Percentiles rank a stretch among this genome's conserved stretches.
Conservation (phyloP, 2,888 invertebrate genomes). For the Embidobia sp. region DNA sequence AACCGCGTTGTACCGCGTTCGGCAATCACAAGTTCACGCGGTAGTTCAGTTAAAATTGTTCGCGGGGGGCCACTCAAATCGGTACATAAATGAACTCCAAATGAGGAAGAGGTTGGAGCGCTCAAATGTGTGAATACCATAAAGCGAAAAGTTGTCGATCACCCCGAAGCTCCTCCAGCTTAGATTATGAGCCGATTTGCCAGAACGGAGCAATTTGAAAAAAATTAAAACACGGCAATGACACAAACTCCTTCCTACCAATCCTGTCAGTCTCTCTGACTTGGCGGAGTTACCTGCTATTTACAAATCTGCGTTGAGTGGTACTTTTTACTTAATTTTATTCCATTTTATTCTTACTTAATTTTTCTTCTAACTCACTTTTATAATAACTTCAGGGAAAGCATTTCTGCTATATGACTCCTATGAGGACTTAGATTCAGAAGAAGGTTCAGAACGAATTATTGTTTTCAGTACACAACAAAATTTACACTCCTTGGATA, state of each 20-base stretch:
- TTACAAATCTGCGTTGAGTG: too few relatives aligned
- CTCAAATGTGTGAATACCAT: neutral
- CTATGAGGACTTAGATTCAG: neutral
- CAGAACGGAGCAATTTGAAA: too few relatives aligned
- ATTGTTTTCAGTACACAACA: neutral
- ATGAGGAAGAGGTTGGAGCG: neutral
- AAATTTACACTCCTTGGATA: neutral
- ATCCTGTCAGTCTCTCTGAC: neutral
- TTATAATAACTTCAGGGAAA: too few relatives aligned
- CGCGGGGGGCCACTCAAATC: neutral
- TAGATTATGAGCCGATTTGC: neutral
- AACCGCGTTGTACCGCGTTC: neutral
- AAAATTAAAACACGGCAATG: too few relatives aligned
- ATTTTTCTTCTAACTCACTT: too few relatives aligned
- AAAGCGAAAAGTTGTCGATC: neutral
- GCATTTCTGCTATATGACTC: too few relatives aligned
- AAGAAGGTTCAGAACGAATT: neutral
- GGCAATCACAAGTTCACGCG: neutral
- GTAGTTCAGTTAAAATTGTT: too few relatives aligned
- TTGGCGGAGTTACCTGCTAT: neutral
- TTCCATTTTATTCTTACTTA: too few relatives aligned
- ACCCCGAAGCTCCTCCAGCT: neutral
- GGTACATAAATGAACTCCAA: neutral
- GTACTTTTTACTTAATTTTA: too few relatives aligned
- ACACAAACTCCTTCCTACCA: neutral